Percentiles rank a stretch among this genome's conserved stretches.
phyloP scores from a whole-genome alignment of 2,888 invertebrate species.

The Leptura quadrifasciata region DNA sequence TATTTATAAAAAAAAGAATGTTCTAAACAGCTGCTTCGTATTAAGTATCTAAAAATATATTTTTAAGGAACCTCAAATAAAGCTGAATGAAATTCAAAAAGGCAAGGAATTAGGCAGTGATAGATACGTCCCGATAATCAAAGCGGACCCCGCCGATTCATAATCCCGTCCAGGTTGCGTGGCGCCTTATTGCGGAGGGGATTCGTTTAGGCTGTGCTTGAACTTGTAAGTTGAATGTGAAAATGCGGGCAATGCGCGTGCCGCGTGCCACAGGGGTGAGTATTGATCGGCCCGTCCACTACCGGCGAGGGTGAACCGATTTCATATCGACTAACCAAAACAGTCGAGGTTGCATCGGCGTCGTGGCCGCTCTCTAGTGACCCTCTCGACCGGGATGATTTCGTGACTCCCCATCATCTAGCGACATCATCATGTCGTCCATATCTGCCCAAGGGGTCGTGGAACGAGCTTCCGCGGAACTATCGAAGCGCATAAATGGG shows the following conservation, averaged over 20 bases:
- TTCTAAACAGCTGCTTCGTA: too few species aligned
- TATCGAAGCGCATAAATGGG: slow-evolving; percentile 92
- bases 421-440: slow-evolving; percentile 80
- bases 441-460: slow-evolving; percentile 93
- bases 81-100: not conserved
- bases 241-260: slow-evolving; percentile 28
- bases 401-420: slow-evolving; percentile 47
- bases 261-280: slow-evolving; percentile 45
- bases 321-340: slow-evolving; percentile 47
- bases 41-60: too few species aligned
- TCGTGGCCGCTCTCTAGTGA: slow-evolving; percentile 44
- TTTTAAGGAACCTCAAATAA: too few species aligned
- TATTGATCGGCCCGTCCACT: slow-evolving; percentile 51
- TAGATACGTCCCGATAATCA: not conserved
- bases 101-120: not conserved
- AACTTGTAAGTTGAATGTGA: slow-evolving; percentile 13
- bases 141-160: not conserved
- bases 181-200: slow-evolving; percentile 18
- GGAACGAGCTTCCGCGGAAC: slow-evolving; percentile 92
- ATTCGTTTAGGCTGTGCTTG: slow-evolving; percentile 16
- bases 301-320: slow-evolving; percentile 46
- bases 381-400: slow-evolving; percentile 46
- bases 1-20: too few species aligned
- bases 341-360: slow-evolving; percentile 47
- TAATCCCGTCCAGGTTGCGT: slow-evolving; percentile 25